A percentile compares a stretch with the other conserved stretches of the same genome.
phyloP scores from a whole-genome alignment of 2,113 vertebrate species.

The Nothoprocta perdicaria region DNA sequence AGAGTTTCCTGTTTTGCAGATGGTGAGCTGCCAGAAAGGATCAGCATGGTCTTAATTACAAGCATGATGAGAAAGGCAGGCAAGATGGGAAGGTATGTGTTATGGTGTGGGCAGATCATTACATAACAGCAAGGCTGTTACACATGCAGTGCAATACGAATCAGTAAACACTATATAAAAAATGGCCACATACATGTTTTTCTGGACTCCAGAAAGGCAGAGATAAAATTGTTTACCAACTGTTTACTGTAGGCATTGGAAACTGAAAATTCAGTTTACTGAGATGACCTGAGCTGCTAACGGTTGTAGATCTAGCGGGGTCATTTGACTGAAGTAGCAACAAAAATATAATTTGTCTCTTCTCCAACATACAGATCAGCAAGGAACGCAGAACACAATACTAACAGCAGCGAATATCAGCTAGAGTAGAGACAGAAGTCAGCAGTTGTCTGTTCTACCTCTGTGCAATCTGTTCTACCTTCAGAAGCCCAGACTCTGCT shows the following conservation, averaged over 20 bases:
- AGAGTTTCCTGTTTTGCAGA: slow-evolving; percentile 63
- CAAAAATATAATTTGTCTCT: background rate
- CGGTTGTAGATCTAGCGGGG: accelerated
- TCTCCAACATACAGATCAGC: background rate
- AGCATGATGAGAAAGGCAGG: slow-evolving; percentile 51
- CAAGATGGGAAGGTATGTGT: slow-evolving; percentile 16
- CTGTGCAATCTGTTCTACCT: background rate
- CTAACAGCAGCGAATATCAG: background rate
- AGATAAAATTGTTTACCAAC: background rate
- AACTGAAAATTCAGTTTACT: background rate
- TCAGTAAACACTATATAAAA: accelerated
- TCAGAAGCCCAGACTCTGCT: background rate
- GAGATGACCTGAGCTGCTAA: background rate
- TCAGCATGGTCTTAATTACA: slow-evolving; percentile 67
- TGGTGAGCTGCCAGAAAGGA: slow-evolving; percentile 74
- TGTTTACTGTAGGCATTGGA: accelerated
- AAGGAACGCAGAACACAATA: background rate
- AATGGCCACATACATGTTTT: background rate
- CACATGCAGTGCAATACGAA: background rate
- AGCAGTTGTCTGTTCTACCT: background rate
- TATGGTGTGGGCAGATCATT: slow-evolving; percentile 44
- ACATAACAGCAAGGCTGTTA: slow-evolving; percentile 14
- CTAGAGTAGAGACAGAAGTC: background rate
- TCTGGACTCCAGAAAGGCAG: background rate
- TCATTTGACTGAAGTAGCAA: background rate